These are phyloP conservation scores for Boloria selene DNA, from an alignment of 2,888 invertebrate genomes.

Conservation along the genomic window DNA sequence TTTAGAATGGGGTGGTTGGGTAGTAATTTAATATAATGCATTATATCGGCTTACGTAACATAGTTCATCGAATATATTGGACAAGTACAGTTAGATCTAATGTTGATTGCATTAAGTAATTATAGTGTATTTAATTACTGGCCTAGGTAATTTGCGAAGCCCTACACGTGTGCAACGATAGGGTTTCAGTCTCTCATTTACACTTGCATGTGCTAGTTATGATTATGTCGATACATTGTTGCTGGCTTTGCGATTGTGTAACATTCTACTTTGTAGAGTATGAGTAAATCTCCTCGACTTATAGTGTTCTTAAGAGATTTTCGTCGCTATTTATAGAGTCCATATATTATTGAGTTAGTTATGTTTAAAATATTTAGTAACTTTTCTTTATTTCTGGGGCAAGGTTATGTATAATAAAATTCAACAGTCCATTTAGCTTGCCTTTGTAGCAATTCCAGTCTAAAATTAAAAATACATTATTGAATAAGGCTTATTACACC, in stretches of 20 bases:
- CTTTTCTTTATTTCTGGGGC: no score
- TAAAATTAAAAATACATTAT: no score
- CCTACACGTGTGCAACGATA: slow-evolving; percentile 60
- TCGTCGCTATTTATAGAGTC: background rate
- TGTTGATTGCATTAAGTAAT: slow-evolving; percentile 77
- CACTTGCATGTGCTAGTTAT: slow-evolving; percentile 61
- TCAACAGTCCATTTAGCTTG: no score
- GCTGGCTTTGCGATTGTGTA: slow-evolving; percentile 34
- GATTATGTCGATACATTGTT: slow-evolving; percentile 24
- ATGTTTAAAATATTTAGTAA: no score
- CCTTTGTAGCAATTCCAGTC: no score
- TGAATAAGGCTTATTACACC: no score
- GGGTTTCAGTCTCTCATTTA: slow-evolving; percentile 76
- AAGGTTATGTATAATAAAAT: no score
- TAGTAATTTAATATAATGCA: background rate
- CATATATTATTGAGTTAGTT: background rate
- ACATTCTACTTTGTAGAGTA: slow-evolving; percentile 9
- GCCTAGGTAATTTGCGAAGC: slow-evolving; percentile 78
- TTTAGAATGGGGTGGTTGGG: no score
- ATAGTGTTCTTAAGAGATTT: background rate
- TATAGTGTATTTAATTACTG: slow-evolving; percentile 78
- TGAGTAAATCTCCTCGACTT: slow-evolving; percentile 1
- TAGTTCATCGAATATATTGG: slow-evolving; percentile 6
- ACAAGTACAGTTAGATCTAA: slow-evolving; percentile 29
- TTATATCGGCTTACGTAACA: slow-evolving; percentile 1